Evolutionary conservation across 92 coral and sea anemone species (phyloP), one percentile per base, ranked within the genome.

Genomic region (Epizoanthus rinbou): DNA sequence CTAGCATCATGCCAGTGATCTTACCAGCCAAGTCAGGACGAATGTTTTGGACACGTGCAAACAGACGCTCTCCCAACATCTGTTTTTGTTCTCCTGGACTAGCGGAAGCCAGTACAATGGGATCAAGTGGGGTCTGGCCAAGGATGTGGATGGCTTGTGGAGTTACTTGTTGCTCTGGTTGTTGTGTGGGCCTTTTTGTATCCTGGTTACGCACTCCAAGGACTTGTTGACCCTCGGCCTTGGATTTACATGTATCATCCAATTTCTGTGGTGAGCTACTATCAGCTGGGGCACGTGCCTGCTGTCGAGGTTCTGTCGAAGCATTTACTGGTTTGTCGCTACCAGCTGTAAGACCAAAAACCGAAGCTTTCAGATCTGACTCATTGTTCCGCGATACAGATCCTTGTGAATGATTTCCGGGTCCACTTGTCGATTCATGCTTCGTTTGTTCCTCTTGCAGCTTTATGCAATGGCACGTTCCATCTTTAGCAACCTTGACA

Each of bases 71-170:
- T 15, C 98, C 98, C 31, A 96, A 68, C 92, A 96, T 93, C 89
- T 96, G 98, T 68, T 91, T 96, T 86, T 94, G 98, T 3, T 96
- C 95, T 50, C 87, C 86, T 3, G 83, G 80, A 5, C 93, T 58
- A 57, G 98, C 95, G 31, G 84, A 76, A 16, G 98, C 98, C 65
- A 96, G 80, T 5, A 22, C 80, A 21, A 90, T 86, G 18, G 98
- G 93, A 60, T 90, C 89, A 22, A 93, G 90, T 21, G 91, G 91
- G 10, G 93, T 95, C 83, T 93, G 98, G 57, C 16, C 97, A 41
- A 86, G 65, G 4, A 88, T 76, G 57, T 87, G 84, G 22, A 93
- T 93, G 75, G 89, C 63, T 76, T 91, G 95, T 33, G n/a, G 85
- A 25, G 83, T 88, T 14, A 81, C 86, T 5, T 74, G 92, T 54